phyloP scores from a whole-genome alignment of 1,140 invertebrate species.

The Lithobius niger region DNA sequence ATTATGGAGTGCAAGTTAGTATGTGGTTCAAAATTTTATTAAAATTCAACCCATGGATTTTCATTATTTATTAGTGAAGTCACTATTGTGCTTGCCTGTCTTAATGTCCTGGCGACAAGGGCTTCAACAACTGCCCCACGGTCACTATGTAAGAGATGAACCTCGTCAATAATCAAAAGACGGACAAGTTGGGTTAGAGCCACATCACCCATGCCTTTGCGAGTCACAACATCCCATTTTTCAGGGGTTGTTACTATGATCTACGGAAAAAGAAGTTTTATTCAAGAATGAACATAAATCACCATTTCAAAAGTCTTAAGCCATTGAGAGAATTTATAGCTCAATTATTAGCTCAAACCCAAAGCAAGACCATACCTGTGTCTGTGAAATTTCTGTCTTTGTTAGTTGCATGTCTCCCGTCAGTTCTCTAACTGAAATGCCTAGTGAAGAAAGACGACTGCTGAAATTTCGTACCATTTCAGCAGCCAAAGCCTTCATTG shows the following conservation, averaged over 20 bases:
- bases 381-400: constrained; percentile 84
- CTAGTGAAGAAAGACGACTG: constrained; percentile 57
- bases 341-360: constrained; percentile 5
- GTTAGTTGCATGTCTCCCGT: constrained; percentile 98
- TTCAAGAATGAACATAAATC: neutral
- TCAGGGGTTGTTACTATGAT: constrained; percentile 98
- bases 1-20: too few relatives aligned
- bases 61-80: too few relatives aligned
- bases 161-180: constrained; percentile 95
- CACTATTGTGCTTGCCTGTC: constrained; percentile 46
- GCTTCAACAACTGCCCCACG: constrained; percentile 96
- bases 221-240: constrained; percentile 98
- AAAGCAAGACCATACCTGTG: constrained; percentile 45
- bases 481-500: constrained; percentile 97
- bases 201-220: constrained; percentile 81
- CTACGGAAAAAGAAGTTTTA: constrained; percentile 21
- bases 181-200: constrained; percentile 80
- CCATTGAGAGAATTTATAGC: too few relatives aligned
- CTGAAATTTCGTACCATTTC: constrained; percentile 96
- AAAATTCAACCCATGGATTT: too few relatives aligned
- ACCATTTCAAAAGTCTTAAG: too few relatives aligned
- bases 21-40: too few relatives aligned
- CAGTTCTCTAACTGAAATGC: constrained; percentile 75
- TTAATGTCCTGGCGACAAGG: constrained; percentile 83
- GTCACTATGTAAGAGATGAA: constrained; percentile 93